These are phyloP conservation scores for Sorex maritimensis DNA, from an alignment of 2,797 vertebrate species.

Conservation along the genomic window DNA sequence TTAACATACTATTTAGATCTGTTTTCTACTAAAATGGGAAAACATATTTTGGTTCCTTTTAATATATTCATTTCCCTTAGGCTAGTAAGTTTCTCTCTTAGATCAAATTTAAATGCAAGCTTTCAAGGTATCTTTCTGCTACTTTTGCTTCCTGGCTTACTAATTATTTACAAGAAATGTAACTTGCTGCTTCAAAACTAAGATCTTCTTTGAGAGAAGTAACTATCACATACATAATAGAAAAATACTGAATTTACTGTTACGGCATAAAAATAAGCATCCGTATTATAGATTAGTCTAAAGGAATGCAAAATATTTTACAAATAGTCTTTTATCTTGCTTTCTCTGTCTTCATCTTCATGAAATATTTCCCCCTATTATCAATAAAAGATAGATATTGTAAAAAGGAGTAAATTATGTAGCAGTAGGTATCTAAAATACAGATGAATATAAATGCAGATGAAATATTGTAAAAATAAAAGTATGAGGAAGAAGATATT, in stretches of 20 bases:
- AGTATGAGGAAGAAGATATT: slow-evolving; percentile 44
- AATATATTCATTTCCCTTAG: slow-evolving; percentile 1
- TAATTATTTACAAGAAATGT: slow-evolving; percentile 47
- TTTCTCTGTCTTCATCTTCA: slow-evolving; percentile 6
- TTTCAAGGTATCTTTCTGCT: slow-evolving; percentile 40
- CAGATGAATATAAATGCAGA: not conserved
- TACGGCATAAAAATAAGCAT: not conserved
- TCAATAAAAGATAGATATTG: not conserved
- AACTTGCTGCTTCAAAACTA: slow-evolving; percentile 59
- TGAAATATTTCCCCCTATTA: slow-evolving; percentile 11
- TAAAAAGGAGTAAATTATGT: not conserved
- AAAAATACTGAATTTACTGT: slow-evolving; percentile 13
- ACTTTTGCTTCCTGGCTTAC: not conserved
- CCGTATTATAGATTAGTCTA: not conserved
- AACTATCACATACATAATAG: not conserved
- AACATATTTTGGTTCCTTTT: slow-evolving; percentile 50
- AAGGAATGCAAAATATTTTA: slow-evolving; percentile 36
- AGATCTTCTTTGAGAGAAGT: slow-evolving; percentile 50
- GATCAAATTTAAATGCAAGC: slow-evolving; percentile 22
- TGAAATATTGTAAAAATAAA: slow-evolving; percentile 45
- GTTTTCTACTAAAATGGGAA: slow-evolving; percentile 36
- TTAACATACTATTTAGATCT: slow-evolving; percentile 14
- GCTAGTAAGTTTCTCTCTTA: not conserved
- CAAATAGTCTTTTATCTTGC: slow-evolving; percentile 34
- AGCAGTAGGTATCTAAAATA: slow-evolving; percentile 34